Evolutionary conservation across 2,113 vertebrate genomes (phyloP), one percentile per base, ranked within the genome.

Genomic region (Zosterops pallidus): DNA sequence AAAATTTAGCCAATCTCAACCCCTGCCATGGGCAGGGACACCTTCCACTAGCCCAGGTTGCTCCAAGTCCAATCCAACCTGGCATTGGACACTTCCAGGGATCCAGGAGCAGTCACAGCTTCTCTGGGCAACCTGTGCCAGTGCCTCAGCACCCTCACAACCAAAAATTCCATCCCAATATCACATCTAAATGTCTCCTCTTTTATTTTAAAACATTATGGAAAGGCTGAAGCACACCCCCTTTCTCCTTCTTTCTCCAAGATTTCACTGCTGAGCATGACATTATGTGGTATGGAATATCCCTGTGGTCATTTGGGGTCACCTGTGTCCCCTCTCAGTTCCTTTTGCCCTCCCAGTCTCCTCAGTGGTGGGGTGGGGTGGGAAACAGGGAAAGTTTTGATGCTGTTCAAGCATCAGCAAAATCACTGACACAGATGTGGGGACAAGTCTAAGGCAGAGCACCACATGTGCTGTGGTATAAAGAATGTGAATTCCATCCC

Each of bases 21-120:
- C 31, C 11, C 11, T 80, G 21, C 42, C 42, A 26, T 18, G 11
- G 12, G 3, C 24, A 63, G 29, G 41, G 25, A 49, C n/a, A 47
- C 1, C 9, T 49, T 3, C 29, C 17, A 7, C 13, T 6, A 4
- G 5, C 14, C 31, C 86, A 72, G 42, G 13, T 0, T 35, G 1
- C 18, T 65, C 68, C 59, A 63, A 70, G 12, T 2, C n/a, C 47
- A 0, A 0, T 47, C n/a, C 23, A 57, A 0, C 21, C 9, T 42
- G 6, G 11, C 2, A 25, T 46, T 33, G 39, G 19, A 13, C 33
- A 60, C 18, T 60, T 2, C 46, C 33, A 60, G 26, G 9, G 33
- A 39, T 60, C 22, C 42, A 68, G 44, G 20, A 9, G 4, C 22
- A 77, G 18, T 33, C 83, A 68, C 72, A 86, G 11, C 26, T 86